Evolutionary conservation across 2,888 invertebrate genomes (phyloP).

Genomic region (Atherix ibis): DNA sequence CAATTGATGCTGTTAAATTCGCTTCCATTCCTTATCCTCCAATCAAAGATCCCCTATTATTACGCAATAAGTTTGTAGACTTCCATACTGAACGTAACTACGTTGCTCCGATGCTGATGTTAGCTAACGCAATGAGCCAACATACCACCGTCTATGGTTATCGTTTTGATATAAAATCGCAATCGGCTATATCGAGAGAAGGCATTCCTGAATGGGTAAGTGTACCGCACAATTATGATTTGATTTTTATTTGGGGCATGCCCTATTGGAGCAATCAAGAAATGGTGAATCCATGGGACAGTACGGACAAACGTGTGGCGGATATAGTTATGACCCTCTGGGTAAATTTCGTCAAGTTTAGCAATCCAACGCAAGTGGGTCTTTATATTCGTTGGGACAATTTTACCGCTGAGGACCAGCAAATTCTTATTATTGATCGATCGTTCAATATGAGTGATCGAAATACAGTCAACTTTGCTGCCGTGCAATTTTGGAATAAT

Average conservation of each 20-base stretch:
- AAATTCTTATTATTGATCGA: constrained; percentile 56
- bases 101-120: constrained; percentile 50
- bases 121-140: constrained; percentile 48
- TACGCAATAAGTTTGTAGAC: constrained; percentile 50
- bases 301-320: constrained; percentile 58
- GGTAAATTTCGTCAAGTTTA: constrained; percentile 60
- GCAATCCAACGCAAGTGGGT: constrained; percentile 53
- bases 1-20: constrained; percentile 58
- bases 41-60: constrained; percentile 40
- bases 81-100: constrained; percentile 62
- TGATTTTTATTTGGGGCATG: constrained; percentile 68
- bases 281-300: constrained; percentile 52
- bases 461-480: constrained; percentile 52
- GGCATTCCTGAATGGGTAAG: constrained; percentile 61
- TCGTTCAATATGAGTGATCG: constrained; percentile 62
- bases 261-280: constrained; percentile 51
- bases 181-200: constrained; percentile 44
- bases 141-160: constrained; percentile 47
- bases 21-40: constrained; percentile 57
- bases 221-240: constrained; percentile 67
- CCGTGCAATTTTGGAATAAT: constrained; percentile 70
- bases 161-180: constrained; percentile 59
- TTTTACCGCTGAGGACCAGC: constrained; percentile 49
- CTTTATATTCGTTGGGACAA: constrained; percentile 61
- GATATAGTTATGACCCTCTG: constrained; percentile 69